phyloP scores from a whole-genome alignment of 1,140 invertebrate species.

The Drosophila suzukii region DNA sequence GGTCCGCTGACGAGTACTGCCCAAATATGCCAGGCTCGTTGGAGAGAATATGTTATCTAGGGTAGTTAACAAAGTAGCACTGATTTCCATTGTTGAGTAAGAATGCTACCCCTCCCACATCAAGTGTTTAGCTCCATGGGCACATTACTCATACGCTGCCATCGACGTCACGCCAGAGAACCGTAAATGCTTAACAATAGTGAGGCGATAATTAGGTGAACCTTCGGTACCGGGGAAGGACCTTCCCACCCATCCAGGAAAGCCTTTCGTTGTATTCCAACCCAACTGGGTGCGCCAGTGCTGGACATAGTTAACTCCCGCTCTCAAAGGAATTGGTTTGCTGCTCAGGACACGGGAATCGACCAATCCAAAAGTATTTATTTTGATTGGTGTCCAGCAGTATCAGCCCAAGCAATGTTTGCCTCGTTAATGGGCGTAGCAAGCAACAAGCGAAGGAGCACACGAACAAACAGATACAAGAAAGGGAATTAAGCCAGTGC shows the following conservation, averaged over 20 bases:
- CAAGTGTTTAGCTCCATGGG: slow-evolving; percentile 1
- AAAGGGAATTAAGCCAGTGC: slow-evolving; percentile 55
- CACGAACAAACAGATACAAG: slow-evolving; percentile 27
- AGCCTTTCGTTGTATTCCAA: neutral
- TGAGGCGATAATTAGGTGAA: slow-evolving; percentile 29
- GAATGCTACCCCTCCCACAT: neutral
- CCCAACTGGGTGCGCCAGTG: slow-evolving; percentile 21
- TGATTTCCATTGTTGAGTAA: neutral
- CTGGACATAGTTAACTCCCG: slow-evolving; percentile 20
- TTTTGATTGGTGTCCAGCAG: neutral
- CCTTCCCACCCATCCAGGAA: neutral
- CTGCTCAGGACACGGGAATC: neutral
- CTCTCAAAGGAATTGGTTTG: slow-evolving; percentile 10
- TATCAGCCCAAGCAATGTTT: slow-evolving; percentile 22
- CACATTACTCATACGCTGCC: slow-evolving; percentile 57
- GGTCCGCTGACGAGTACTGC: slow-evolving; percentile 5
- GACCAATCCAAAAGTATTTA: neutral
- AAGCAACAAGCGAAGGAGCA: slow-evolving; percentile 37
- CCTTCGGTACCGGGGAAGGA: too few species aligned
- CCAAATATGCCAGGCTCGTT: neutral
- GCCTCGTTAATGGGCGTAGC: slow-evolving; percentile 35
- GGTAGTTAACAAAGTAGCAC: neutral
- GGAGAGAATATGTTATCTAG: slow-evolving; percentile 22
- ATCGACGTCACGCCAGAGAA: slow-evolving; percentile 27
- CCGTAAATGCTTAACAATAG: slow-evolving; percentile 60